A percentile compares a stretch with the other conserved stretches of the same genome.
Conservation (phyloP, 2,797 vertebrate genomes). For the Enteromius treurensis region DNA sequence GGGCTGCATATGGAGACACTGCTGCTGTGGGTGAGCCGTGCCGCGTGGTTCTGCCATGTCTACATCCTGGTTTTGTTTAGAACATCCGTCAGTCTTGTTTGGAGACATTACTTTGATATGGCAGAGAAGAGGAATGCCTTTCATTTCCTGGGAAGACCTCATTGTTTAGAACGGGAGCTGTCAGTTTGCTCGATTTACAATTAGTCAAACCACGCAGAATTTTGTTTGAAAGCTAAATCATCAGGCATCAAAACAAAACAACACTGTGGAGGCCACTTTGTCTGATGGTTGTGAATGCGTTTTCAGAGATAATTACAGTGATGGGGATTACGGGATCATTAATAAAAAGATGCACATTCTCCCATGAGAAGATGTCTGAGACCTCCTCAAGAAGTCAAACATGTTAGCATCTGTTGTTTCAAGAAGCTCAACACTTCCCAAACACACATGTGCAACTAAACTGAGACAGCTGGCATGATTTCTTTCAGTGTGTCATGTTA, state of each 20-base stretch:
- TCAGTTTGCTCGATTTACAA: conserved; percentile 42
- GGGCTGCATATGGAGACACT: conserved; percentile 2
- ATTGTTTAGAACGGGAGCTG: conserved; percentile 54
- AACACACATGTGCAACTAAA: conserved; percentile 37
- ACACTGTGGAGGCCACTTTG: conserved; percentile 11
- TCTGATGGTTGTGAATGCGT: conserved; percentile 34
- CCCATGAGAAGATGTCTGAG: conserved; percentile 26
- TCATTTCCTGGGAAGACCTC: conserved; percentile 58
- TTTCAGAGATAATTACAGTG: conserved; percentile 32
- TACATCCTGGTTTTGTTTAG: conserved; percentile 54
- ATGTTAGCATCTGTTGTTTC: neutral
- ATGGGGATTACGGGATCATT: conserved; percentile 27
- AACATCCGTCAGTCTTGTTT: conserved; percentile 44
- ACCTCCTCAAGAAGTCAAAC: conserved; percentile 18
- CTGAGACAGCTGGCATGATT: conserved; percentile 38
- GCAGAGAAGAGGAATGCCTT: conserved; percentile 54
- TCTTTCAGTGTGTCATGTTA: conserved; percentile 41
- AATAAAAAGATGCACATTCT: conserved; percentile 26
- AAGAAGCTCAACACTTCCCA: conserved; percentile 7
- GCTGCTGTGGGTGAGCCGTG: conserved; percentile 21
- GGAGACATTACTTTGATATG: conserved; percentile 32
- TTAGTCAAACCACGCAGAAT: conserved; percentile 26
- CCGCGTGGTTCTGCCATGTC: conserved; percentile 44
- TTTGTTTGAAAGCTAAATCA: conserved; percentile 46
- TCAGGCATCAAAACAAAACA: conserved; percentile 41